Evolutionary conservation across 2,888 invertebrate species (phyloP).

Genomic region (Drosophila nr. medialis): DNA sequence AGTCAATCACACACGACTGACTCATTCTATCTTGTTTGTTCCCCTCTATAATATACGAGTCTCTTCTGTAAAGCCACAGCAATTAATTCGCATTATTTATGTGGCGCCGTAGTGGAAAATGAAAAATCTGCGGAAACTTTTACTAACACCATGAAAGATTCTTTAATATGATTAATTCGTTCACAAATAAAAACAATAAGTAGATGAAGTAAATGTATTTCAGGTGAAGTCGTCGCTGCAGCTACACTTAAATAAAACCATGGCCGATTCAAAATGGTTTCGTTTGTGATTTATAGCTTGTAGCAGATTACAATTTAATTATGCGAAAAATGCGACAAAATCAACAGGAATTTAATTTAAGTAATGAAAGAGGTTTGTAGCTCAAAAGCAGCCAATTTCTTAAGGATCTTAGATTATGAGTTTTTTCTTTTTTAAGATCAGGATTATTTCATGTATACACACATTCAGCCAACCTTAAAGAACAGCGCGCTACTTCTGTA

Average conservation of each 20-base stretch:
- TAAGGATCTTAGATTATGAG: not conserved
- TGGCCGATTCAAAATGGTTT: slow-evolving; percentile 8
- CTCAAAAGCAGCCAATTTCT: not conserved
- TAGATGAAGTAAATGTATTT: slow-evolving; percentile 19
- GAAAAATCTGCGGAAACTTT: slow-evolving; percentile 49
- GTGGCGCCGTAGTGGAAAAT: slow-evolving; percentile 39
- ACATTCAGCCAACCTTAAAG: not conserved
- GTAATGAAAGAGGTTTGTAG: not conserved
- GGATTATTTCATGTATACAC: not conserved
- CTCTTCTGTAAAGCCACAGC: slow-evolving; percentile 59
- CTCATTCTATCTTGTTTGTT: not conserved
- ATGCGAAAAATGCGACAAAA: not conserved
- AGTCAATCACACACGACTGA: not conserved
- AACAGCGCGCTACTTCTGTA: not conserved
- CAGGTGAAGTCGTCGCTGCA: slow-evolving; percentile 16
- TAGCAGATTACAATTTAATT: slow-evolving; percentile 27
- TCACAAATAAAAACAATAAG: slow-evolving; percentile 13
- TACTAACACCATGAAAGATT: slow-evolving; percentile 21
- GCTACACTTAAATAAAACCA: slow-evolving; percentile 16
- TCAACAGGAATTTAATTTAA: slow-evolving; percentile 7
- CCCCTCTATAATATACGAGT: slow-evolving; percentile 19
- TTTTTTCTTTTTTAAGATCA: not conserved
- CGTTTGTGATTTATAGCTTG: slow-evolving; percentile 2
- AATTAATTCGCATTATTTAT: slow-evolving; percentile 73
- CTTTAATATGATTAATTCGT: slow-evolving; percentile 35